Percentiles rank a stretch among this genome's conserved stretches.
Evolutionary conservation across 2,113 vertebrate species (phyloP).

Genomic region (Mesoclemmys tuberculata): DNA sequence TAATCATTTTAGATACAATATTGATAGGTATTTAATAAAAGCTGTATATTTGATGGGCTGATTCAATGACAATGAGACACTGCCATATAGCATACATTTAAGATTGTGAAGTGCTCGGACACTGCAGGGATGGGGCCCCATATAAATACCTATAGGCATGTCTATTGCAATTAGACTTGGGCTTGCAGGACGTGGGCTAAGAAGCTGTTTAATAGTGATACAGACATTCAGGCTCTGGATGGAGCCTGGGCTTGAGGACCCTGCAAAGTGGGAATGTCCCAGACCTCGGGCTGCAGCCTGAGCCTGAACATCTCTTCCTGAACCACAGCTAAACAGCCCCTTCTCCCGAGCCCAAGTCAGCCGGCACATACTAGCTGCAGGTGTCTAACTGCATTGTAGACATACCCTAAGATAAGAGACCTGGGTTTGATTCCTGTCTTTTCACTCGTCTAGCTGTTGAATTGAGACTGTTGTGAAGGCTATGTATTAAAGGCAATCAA

Average conservation of each 20-base stretch:
- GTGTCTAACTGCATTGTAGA: not conserved
- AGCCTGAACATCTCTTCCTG: not conserved
- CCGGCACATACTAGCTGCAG: not conserved
- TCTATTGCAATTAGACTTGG: not conserved
- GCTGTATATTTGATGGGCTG: not conserved
- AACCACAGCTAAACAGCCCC: not conserved
- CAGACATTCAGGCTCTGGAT: not conserved
- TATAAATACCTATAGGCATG: not conserved
- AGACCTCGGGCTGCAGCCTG: not conserved
- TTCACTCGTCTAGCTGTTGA: not conserved
- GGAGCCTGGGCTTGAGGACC: not conserved
- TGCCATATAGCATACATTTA: not conserved
- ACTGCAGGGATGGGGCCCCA: not conserved
- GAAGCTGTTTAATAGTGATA: not conserved
- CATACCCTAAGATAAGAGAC: not conserved
- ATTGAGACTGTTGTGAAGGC: not conserved
- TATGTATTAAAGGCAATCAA: not conserved
- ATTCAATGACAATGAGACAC: not conserved
- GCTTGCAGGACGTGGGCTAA: not conserved
- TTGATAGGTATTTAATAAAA: not conserved
- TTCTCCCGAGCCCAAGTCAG: not conserved
- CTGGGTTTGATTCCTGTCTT: not conserved
- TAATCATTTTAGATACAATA: not conserved
- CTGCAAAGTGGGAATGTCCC: not conserved
- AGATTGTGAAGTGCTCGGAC: not conserved